These are phyloP conservation scores for Drosophila tanythrix DNA, from an alignment of 2,888 invertebrate genomes.

Conservation along the genomic window DNA sequence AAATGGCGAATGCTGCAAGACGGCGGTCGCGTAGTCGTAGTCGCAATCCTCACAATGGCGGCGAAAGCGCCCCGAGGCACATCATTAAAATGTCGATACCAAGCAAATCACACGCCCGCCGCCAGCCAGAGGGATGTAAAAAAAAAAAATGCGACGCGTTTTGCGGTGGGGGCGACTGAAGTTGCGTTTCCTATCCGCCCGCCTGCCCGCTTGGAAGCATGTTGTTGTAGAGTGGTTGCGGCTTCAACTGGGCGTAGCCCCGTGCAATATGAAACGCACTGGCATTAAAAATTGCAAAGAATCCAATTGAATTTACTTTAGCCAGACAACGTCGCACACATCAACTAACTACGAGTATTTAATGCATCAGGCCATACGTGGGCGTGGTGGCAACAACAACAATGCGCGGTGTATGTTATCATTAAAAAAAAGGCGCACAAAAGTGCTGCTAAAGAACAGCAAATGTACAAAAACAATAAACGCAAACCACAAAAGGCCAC, in stretches of 20 bases:
- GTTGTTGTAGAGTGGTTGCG: not conserved
- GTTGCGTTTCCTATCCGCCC: slow-evolving; percentile 6
- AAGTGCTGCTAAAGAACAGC: slow-evolving; percentile 68
- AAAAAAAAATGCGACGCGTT: slow-evolving; percentile 61
- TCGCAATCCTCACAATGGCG: slow-evolving; percentile 60
- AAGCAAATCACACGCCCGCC: slow-evolving; percentile 80
- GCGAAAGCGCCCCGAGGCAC: slow-evolving; percentile 74
- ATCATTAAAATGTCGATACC: slow-evolving; percentile 84
- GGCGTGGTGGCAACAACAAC: slow-evolving; percentile 40
- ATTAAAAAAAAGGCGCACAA: slow-evolving; percentile 67
- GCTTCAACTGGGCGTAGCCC: slow-evolving; percentile 57
- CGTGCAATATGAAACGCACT: slow-evolving; percentile 66
- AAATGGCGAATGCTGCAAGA: slow-evolving; percentile 63
- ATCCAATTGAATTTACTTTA: slow-evolving; percentile 82
- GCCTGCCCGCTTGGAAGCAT: slow-evolving; percentile 7
- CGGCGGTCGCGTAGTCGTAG: slow-evolving; percentile 37
- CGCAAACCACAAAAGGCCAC: slow-evolving; percentile 75
- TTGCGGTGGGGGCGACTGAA: slow-evolving; percentile 50
- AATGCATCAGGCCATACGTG: slow-evolving; percentile 61
- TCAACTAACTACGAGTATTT: slow-evolving; percentile 50
- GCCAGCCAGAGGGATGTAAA: slow-evolving; percentile 63
- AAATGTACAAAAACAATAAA: slow-evolving; percentile 64
- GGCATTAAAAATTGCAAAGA: slow-evolving; percentile 76
- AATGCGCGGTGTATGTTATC: slow-evolving; percentile 70
- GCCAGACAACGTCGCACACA: slow-evolving; percentile 60